phyloP scores from a whole-genome alignment of 2,113 vertebrate species.

The Chlorodrepanis virens region DNA sequence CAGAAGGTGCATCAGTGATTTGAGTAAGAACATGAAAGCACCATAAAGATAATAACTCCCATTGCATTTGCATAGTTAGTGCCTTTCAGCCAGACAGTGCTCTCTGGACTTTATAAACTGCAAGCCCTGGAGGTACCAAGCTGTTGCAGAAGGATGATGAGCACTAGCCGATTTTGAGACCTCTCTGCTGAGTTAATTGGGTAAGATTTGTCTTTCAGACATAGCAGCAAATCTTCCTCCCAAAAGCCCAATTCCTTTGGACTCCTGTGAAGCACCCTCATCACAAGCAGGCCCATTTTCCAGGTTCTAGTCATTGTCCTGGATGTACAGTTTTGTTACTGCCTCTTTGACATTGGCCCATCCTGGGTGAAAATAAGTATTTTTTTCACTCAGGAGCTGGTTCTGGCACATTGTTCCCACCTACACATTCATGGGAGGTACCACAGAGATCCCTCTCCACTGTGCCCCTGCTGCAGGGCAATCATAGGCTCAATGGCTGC shows the following conservation, averaged over 20 bases:
- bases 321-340: background rate
- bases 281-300: background rate
- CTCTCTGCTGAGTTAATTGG: background rate
- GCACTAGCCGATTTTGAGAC: background rate
- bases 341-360: background rate
- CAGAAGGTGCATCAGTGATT: slow-evolving; percentile 36
- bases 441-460: background rate
- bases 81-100: background rate
- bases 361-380: fast-evolving
- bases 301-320: fast-evolving
- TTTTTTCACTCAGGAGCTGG: background rate
- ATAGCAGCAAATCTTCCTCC: background rate
- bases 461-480: background rate
- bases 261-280: background rate
- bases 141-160: background rate
- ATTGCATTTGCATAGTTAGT: background rate
- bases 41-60: background rate
- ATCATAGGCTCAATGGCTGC: background rate
- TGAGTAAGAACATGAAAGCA: slow-evolving; percentile 31
- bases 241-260: background rate
- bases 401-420: background rate
- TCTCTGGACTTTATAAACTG: background rate
- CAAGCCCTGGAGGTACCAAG: background rate
- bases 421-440: background rate
- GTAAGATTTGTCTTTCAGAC: background rate